Base-by-base conservation (phyloP, 2,888 invertebrate genomes). In the Drosophila stalkeri region DNA sequence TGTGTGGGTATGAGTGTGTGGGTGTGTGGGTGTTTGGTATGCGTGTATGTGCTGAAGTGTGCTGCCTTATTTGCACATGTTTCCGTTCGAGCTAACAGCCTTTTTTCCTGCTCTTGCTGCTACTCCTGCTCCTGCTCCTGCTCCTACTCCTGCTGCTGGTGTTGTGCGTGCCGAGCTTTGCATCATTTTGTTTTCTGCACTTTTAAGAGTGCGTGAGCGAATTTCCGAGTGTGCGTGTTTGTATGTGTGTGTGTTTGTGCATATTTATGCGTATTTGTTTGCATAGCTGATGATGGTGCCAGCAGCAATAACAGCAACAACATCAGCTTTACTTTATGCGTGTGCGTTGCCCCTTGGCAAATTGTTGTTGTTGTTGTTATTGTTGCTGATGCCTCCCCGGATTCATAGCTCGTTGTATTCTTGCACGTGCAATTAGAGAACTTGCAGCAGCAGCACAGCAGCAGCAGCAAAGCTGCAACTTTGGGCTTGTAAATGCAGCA, bases 261-360 rank as follows among this genome's bases (percentile, higher is more conserved):
- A 90, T 86, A 86, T 81, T 91, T 89, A 89, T 90, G 90, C 87
- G 91, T 90, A 90, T 88, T 88, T 90, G 87, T 89, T 82, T 87
- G 90, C 89, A 87, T 86, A 79, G 90, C 90, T 86, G 90, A 90
- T 89, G 85, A 85, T 86, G 82, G 51, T 75, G 75, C 89, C 72
- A 82, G 77, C 72, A 90, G 64, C 78, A 77, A 23, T 75, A 47
- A 33, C 51, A 33, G 66, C 68, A 70, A 14, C 62, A 65, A 12
- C 41, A 57, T 12, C 60, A 64, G 31, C 52, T 78, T 75, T 63
- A 69, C 70, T 69, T 77, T 72, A 78, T 73, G 80, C 71, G 27
- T 85, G 88, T 63, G 41, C 37, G 49, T 55, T 44, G 63, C 47
- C 68, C 67, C 41, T 51, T 51, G 35, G n/a, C 27, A 64, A 75